Evolutionary conservation across 2,113 vertebrate genomes (phyloP), one percentile per base, ranked within the genome.

Genomic region (Emydocephalus ijimae): DNA sequence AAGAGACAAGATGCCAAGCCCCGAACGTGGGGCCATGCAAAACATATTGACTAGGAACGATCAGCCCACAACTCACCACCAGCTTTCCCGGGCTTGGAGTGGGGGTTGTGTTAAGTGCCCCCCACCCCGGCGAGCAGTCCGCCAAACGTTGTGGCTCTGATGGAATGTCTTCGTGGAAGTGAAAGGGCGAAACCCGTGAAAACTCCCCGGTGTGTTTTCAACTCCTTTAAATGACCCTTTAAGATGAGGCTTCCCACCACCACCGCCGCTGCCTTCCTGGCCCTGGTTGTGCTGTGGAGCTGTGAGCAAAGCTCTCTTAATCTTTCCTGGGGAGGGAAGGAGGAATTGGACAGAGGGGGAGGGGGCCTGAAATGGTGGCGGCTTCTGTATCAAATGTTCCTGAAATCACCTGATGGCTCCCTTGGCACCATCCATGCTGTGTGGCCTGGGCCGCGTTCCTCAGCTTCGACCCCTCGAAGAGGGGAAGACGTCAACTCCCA

Each of bases 241-340:
- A 39, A 74, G 14, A 74, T 20, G n/a, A 74, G 29, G 4, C 61
- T 0, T 1, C 23, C 23, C 24, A 48, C 21, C 9, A 45, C n/a
- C n/a, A 5, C 39, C 2, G 39, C 39, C 39, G 1, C 39, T 2
- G 1, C 54, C n/a, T 48, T 48, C 52, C 64, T n/a, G 29, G 61
- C n/a, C n/a, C n/a, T 34, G n/a, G 64, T 34, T 2, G n/a, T n/a
- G 12, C 48, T n/a, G 26, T 52, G 90, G 89, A 94, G 95, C 94
- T 93, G 92, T 94, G 95, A 90, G 0, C 0, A 89, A 89, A 61
- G 89, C 87, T 91, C 89, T 50, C 29, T 96, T 96, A 95, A 43
- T 85, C 48, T 94, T 48, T 92, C 56, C 87, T 94, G 96, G 92
- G 92, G 57, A 50, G 48, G 48, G 48, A 50, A 9, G 48, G 8